Conservation (phyloP, 2,888 invertebrate genomes). For the Volucella inflata region DNA sequence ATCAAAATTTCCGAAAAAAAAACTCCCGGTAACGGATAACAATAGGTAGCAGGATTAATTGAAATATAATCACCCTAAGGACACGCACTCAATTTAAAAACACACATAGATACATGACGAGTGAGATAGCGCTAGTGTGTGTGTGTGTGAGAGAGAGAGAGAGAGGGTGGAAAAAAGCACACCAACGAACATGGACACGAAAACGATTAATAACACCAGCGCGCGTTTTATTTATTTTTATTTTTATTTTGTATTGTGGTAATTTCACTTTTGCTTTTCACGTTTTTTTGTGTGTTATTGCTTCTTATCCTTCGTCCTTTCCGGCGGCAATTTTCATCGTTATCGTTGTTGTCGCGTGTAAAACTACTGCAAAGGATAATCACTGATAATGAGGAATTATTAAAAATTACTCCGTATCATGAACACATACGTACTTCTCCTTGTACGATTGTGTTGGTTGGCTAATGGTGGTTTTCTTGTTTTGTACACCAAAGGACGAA, state of each 20-base stretch:
- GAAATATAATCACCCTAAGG: slow-evolving; percentile 57
- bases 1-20: background rate
- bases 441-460: background rate
- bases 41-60: slow-evolving; percentile 55
- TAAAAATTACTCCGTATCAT: slow-evolving; percentile 48
- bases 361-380: slow-evolving; percentile 37
- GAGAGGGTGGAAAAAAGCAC: background rate
- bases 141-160: background rate
- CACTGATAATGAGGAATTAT: slow-evolving; percentile 53
- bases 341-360: slow-evolving; percentile 6
- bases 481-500: slow-evolving; percentile 35
- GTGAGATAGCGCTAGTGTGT: background rate
- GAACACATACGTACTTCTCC: slow-evolving; percentile 11
- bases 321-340: slow-evolving; percentile 36
- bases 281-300: slow-evolving; percentile 9
- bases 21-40: slow-evolving; percentile 47
- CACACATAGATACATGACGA: background rate
- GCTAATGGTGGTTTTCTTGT: background rate
- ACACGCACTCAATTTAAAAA: slow-evolving; percentile 33
- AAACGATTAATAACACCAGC: slow-evolving; percentile 10
- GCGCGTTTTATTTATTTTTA: slow-evolving; percentile 25
- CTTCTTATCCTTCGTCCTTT: slow-evolving; percentile 25
- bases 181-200: background rate
- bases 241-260: slow-evolving; percentile 33
- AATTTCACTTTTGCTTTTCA: slow-evolving; percentile 49